Evolutionary conservation across 2,113 vertebrate genomes (phyloP).

Genomic region (Nibea albiflora): DNA sequence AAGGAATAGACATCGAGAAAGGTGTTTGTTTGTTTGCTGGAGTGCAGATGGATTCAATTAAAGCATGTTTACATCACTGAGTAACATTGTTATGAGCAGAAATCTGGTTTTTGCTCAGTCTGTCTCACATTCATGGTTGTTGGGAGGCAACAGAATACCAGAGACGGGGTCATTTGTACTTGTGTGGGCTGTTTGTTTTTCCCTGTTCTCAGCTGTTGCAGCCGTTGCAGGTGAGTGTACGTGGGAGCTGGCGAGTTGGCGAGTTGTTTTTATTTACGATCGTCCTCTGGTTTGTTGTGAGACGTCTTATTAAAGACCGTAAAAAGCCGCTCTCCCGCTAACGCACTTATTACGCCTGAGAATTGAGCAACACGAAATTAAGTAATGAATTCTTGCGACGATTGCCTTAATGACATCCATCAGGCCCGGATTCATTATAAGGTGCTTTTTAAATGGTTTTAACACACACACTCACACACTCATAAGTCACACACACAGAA

Average conservation of each 20-base stretch:
- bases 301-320: constrained; percentile 16
- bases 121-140: constrained; percentile 17
- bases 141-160: constrained; percentile 22
- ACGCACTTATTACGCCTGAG: not conserved
- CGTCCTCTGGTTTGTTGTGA: not conserved
- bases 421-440: constrained; percentile 35
- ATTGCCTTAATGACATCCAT: constrained; percentile 53
- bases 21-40: constrained; percentile 7
- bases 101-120: not conserved
- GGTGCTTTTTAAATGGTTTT: constrained; percentile 42
- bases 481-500: constrained; percentile 34
- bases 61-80: constrained; percentile 17
- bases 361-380: constrained; percentile 2
- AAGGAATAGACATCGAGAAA: not conserved
- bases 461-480: constrained; percentile 19
- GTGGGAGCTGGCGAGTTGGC: constrained; percentile 27
- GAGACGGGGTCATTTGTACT: constrained; percentile 18
- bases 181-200: constrained; percentile 55
- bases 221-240: constrained; percentile 33
- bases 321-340: not conserved
- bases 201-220: constrained; percentile 13
- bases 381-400: constrained; percentile 30
- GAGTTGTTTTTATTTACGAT: constrained; percentile 13
- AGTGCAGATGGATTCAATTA: constrained; percentile 29
- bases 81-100: not conserved